phyloP scores from a whole-genome alignment of 2,888 invertebrate species.

The Drosophila mulleri region DNA sequence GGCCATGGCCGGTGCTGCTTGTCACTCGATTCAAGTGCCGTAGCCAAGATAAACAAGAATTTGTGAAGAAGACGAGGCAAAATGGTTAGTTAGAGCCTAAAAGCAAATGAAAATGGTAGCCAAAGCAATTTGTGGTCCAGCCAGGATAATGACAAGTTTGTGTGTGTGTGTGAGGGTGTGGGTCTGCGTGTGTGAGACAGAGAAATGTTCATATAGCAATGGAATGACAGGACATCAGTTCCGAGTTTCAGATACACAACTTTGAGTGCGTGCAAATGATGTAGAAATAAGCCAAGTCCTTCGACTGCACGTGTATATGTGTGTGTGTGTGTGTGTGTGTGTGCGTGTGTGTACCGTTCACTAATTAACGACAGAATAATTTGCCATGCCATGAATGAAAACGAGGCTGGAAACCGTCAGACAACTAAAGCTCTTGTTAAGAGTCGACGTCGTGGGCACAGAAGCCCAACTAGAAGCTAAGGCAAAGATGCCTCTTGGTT shows the following conservation, averaged over 20 bases:
- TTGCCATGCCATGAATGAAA: slow-evolving; percentile 68
- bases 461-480: not conserved
- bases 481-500: slow-evolving; percentile 3
- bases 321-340: slow-evolving; percentile 12
- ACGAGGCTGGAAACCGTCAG: slow-evolving; percentile 23
- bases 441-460: slow-evolving; percentile 9
- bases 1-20: slow-evolving; percentile 32
- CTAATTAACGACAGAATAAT: slow-evolving; percentile 82
- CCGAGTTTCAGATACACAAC: slow-evolving; percentile 28
- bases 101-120: slow-evolving; percentile 71
- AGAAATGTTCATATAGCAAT: slow-evolving; percentile 46
- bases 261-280: slow-evolving; percentile 71
- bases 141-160: slow-evolving; percentile 32
- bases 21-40: slow-evolving; percentile 61
- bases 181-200: not conserved
- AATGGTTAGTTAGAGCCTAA: slow-evolving; percentile 67
- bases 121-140: slow-evolving; percentile 77
- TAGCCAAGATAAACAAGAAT: slow-evolving; percentile 54
- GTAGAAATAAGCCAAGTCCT: slow-evolving; percentile 75
- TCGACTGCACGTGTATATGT: slow-evolving; percentile 14
- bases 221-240: slow-evolving; percentile 43
- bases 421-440: slow-evolving; percentile 11
- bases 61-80: slow-evolving; percentile 35
- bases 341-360: slow-evolving; percentile 52
- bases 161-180: too few relatives aligned